Percentiles rank a stretch among this genome's conserved stretches.
Evolutionary conservation across 2,113 vertebrate species (phyloP).

Genomic region (Emberiza fucata): DNA sequence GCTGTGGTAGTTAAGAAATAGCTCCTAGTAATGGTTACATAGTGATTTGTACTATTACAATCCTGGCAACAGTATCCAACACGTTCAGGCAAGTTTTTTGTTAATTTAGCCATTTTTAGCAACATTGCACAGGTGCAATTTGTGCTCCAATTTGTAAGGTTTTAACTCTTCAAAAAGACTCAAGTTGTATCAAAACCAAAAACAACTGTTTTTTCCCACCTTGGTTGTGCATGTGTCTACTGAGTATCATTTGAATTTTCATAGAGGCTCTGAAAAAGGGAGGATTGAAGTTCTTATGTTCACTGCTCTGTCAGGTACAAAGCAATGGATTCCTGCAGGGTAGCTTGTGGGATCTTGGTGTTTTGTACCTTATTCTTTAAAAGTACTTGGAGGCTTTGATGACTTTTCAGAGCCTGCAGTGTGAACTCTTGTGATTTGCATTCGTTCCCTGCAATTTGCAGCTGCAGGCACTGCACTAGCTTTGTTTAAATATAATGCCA

Average conservation of each 20-base stretch:
- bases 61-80: background rate
- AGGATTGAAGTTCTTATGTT: background rate
- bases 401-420: conserved; percentile 20
- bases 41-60: background rate
- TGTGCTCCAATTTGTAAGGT: background rate
- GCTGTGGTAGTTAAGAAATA: background rate
- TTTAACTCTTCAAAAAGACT: background rate
- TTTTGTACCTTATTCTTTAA: conserved; percentile 34
- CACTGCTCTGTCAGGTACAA: background rate
- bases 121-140: background rate
- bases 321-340: conserved; percentile 14
- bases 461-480: conserved; percentile 16
- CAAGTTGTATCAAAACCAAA: background rate
- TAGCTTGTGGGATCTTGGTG: background rate
- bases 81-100: background rate
- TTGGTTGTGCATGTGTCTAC: background rate
- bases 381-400: conserved; percentile 31
- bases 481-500: conserved; percentile 47
- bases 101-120: background rate
- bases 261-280: background rate
- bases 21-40: background rate
- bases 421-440: conserved; percentile 41
- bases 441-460: conserved; percentile 55
- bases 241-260: background rate
- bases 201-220: background rate